These are phyloP conservation scores for Helostoma temminkii DNA, from an alignment of 2,797 vertebrate species.

Conservation along the genomic window DNA sequence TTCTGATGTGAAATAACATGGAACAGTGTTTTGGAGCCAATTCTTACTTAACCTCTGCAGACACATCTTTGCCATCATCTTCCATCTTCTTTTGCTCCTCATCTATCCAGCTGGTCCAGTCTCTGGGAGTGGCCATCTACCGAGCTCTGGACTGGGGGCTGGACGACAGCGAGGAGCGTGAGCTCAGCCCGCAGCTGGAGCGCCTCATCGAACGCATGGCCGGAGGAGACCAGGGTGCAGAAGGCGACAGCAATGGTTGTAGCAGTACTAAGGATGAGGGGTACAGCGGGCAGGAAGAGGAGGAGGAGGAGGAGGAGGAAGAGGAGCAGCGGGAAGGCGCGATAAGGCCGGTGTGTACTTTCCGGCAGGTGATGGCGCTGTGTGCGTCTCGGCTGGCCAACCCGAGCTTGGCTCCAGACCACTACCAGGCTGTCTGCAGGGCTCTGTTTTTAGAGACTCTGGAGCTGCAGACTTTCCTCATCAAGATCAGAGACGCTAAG, in stretches of 20 bases:
- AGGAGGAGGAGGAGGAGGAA: constrained; percentile 89
- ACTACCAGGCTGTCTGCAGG: constrained; percentile 96
- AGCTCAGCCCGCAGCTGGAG: constrained; percentile 93
- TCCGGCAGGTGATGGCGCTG: constrained; percentile 88
- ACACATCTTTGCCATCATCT: background rate
- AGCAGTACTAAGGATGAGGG: constrained; percentile 87
- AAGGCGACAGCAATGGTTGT: constrained; percentile 35
- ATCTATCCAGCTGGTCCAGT: constrained; percentile 89
- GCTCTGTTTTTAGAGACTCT: constrained; percentile 93
- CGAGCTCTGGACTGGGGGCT: constrained; percentile 96
- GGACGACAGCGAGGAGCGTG: constrained; percentile 93
- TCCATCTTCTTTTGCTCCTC: too few species aligned
- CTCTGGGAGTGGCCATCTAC: constrained; percentile 94
- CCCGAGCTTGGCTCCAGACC: constrained; percentile 84
- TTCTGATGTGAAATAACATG: background rate
- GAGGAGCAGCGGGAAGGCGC: constrained; percentile 86
- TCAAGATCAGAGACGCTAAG: constrained; percentile 92
- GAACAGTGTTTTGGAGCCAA: background rate
- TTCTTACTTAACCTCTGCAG: background rate
- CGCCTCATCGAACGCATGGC: constrained; percentile 94
- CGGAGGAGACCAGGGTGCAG: constrained; percentile 77
- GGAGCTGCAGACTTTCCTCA: constrained; percentile 95
- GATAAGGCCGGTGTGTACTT: constrained; percentile 81
- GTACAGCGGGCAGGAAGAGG: constrained; percentile 91
- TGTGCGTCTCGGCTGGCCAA: constrained; percentile 89